phyloP scores from a whole-genome alignment of 2,113 vertebrate species.

The Corythoichthys haematopterus region DNA sequence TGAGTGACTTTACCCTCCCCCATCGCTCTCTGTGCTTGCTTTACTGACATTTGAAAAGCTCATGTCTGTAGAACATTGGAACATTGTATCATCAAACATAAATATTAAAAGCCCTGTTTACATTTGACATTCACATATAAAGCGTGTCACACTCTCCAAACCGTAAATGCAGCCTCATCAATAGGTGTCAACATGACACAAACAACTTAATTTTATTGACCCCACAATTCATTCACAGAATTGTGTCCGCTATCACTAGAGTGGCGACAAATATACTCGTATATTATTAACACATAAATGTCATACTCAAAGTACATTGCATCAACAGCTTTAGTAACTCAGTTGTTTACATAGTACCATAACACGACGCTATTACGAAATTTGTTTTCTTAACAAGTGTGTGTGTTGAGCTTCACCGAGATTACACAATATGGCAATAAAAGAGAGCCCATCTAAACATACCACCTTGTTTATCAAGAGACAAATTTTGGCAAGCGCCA shows the following conservation, averaged over 20 bases:
- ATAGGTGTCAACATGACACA: neutral
- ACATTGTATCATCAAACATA: neutral
- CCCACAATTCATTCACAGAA: constrained; percentile 13
- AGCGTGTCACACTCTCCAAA: neutral
- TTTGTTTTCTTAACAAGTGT: constrained; percentile 1
- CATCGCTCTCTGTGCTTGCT: constrained; percentile 19
- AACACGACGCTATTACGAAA: neutral
- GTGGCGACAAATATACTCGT: neutral
- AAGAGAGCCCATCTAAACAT: neutral
- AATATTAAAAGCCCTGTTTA: constrained; percentile 9
- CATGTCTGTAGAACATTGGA: constrained; percentile 19
- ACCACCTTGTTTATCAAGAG: neutral
- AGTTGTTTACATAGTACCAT: constrained; percentile 2
- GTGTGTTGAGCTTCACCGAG: neutral
- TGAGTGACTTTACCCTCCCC: constrained; percentile 3
- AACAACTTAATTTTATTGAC: constrained; percentile 16
- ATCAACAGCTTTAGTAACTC: neutral
- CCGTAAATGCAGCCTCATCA: neutral
- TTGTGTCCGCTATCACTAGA: neutral
- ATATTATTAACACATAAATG: neutral
- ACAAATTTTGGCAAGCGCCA: neutral
- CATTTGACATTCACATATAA: constrained; percentile 1
- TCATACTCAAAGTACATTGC: neutral
- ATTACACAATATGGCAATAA: neutral
- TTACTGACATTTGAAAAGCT: constrained; percentile 27